Evolutionary conservation across 2,888 invertebrate genomes (phyloP).

Genomic region (Bembecia ichneumoniformis): DNA sequence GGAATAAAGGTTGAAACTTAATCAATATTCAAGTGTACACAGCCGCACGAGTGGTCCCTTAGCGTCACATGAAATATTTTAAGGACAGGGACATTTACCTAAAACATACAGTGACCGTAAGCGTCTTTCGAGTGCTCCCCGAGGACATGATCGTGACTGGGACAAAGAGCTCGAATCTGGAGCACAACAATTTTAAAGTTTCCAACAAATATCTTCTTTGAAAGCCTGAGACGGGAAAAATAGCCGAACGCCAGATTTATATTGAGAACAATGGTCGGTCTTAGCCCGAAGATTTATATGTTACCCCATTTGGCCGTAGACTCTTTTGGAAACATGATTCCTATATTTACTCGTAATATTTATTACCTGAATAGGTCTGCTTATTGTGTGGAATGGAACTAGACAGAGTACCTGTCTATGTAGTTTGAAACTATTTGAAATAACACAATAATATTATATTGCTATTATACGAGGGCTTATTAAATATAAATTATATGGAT

Average conservation of each 20-base stretch:
- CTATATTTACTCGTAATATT: no score
- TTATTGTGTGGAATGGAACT: no score
- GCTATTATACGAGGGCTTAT: no score
- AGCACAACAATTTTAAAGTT: constrained; percentile 37
- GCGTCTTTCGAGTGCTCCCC: constrained; percentile 18
- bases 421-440: no score
- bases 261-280: constrained; percentile 4
- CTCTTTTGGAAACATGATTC: no score
- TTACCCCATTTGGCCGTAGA: neutral
- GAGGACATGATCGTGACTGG: constrained; percentile 42
- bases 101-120: constrained; percentile 12
- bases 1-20: no score
- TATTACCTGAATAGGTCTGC: no score
- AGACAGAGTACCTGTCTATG: no score
- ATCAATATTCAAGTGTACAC: no score
- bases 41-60: neutral
- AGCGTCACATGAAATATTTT: neutral
- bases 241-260: constrained; percentile 5
- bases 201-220: neutral
- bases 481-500: no score
- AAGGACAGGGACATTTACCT: neutral
- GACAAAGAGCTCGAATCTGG: constrained; percentile 45
- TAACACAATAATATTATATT: no score
- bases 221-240: constrained; percentile 1
- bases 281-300: neutral